phyloP scores from a whole-genome alignment of 1,140 invertebrate species.

The Ostrea edulis region DNA sequence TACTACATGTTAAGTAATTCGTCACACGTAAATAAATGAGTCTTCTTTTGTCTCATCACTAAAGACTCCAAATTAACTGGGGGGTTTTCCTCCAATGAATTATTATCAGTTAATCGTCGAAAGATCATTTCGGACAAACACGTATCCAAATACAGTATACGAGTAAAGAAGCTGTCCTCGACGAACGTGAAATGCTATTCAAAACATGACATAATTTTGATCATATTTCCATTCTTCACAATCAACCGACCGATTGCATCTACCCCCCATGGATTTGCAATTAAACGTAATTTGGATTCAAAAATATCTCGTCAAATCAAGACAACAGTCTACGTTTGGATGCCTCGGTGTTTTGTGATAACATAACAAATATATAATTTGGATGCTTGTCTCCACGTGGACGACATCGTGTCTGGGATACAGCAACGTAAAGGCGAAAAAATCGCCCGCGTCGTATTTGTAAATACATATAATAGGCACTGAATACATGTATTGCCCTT shows the following conservation, averaged over 20 bases:
- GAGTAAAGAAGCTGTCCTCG: background rate
- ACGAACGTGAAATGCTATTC: background rate
- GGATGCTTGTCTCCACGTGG: background rate
- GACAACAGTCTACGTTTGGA: background rate
- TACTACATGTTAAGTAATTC: background rate
- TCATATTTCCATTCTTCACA: background rate
- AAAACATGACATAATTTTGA: background rate
- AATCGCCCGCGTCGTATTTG: background rate
- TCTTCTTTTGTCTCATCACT: background rate
- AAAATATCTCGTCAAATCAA: background rate
- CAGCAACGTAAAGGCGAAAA: background rate
- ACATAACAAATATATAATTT: background rate
- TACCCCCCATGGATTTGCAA: background rate
- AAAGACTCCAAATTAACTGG: background rate
- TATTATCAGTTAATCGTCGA: background rate
- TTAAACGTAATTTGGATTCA: conserved; percentile 10
- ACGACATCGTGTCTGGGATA: background rate
- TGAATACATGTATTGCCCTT: background rate
- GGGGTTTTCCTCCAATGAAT: background rate
- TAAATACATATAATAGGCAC: background rate
- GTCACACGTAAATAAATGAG: background rate
- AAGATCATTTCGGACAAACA: too few species aligned
- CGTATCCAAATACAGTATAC: background rate
- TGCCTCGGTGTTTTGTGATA: background rate
- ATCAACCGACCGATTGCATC: conserved; percentile 2